These are phyloP conservation scores for Malacoraja senta DNA, from an alignment of 2,797 vertebrate species.

Conservation along the genomic window DNA sequence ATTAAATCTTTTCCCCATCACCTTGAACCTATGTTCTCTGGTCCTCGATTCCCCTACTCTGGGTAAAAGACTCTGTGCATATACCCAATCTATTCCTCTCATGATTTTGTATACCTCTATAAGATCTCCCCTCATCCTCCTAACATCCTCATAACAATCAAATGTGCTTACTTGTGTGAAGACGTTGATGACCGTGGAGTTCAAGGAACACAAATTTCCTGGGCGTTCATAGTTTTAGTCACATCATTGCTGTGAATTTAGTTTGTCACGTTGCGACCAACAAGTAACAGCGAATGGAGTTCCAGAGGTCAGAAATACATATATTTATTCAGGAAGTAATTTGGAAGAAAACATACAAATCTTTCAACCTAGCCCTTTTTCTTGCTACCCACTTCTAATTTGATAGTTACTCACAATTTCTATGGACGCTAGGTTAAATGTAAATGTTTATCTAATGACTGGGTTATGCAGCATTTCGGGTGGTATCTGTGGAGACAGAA, in stretches of 20 bases:
- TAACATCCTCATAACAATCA: neutral
- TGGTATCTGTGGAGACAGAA: neutral
- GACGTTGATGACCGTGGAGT: neutral
- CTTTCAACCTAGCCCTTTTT: neutral
- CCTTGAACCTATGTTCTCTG: no score
- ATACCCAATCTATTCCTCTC: no score
- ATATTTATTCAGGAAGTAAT: neutral
- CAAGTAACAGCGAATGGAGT: neutral
- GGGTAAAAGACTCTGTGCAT: no score
- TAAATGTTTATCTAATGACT: neutral
- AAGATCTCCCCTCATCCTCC: no score
- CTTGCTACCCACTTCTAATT: neutral
- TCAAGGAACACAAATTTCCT: neutral
- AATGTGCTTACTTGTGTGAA: neutral
- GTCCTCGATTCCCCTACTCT: no score
- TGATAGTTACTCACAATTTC: neutral
- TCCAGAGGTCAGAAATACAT: neutral
- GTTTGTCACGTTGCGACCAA: neutral
- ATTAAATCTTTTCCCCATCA: no score
- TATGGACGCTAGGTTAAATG: neutral
- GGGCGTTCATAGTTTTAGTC: neutral
- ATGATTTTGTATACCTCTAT: no score
- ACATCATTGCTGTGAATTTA: neutral
- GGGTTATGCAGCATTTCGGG: neutral
- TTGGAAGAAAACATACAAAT: neutral